Evolutionary conservation across 2,113 vertebrate species (phyloP), one percentile per base, ranked within the genome.

Genomic region (Corythoichthys intestinalis): DNA sequence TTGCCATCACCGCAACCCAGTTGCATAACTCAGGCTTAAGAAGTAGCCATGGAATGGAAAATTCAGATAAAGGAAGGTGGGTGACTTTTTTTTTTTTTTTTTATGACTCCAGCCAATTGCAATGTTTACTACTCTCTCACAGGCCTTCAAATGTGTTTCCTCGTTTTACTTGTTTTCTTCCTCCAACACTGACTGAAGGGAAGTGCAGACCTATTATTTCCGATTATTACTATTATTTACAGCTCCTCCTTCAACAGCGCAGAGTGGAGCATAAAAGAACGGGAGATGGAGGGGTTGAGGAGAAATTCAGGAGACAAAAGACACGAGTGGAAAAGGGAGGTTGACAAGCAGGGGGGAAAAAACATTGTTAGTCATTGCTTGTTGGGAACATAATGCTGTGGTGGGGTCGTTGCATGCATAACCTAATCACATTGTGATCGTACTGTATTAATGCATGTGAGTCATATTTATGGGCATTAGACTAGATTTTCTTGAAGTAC

Each of bases 231-330:
- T 85, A 79, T 87, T 80, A 86, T 90, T 82, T 82, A 83, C 75
- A 72, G 73, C 79, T 72, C 78, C 80, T 83, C 76, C 83, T 78
- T 85, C 90, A 88, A 86, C 88, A 87, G 90, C 85, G 53, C 69
- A 61, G 86, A 81, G 77, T 20, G 41, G 35, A 72, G 37, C 37
- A 15, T 4, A 39, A 50, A 59, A 52, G 85, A 80, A 37, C 63
- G 20, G n/a, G 57, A 38, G 68, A 50, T 49, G 59, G 60, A 46
- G 6, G 66, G 75, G 66, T 52, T 44, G 62, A 57, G 46, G 44
- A 41, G 64, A 64, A 66, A 65, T 62, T 35, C 0, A 66, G 67
- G 52, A 62, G 72, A 56, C 53, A 12, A 79, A 74, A 72, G 41
- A 44, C 70, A 77, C 75, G 57, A 46, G 73, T 78, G 57, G 70